Conservation (phyloP, 2,113 vertebrate genomes). For the Cyprinus carpio region DNA sequence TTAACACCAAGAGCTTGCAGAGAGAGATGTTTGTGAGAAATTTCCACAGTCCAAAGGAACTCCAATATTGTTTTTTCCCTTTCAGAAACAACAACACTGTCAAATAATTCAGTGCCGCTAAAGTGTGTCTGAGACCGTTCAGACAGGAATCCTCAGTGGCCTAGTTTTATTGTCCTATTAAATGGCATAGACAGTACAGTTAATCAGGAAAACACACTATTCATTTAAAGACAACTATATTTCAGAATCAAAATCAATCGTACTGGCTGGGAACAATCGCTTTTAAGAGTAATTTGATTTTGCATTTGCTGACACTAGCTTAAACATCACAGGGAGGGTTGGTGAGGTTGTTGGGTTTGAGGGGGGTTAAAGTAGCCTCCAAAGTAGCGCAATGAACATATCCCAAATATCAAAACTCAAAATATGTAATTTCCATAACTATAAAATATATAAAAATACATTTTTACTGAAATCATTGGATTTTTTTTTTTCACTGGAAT, state of each 20-base stretch:
- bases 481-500: neutral
- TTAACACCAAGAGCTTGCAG: slow-evolving; percentile 36
- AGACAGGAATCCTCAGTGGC: neutral
- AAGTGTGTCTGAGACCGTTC: neutral
- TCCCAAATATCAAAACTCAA: no score
- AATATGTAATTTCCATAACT: no score
- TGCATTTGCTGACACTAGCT: neutral
- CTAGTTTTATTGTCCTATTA: neutral
- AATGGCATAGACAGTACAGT: slow-evolving; percentile 18
- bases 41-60: neutral
- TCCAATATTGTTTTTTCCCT: neutral
- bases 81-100: neutral
- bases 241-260: neutral
- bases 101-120: neutral
- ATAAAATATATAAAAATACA: no score
- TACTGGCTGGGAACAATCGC: neutral
- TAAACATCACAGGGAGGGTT: neutral
- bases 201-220: neutral
- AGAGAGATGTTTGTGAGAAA: neutral
- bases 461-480: neutral
- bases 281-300: slow-evolving; percentile 11
- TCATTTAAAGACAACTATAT: neutral
- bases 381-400: no score
- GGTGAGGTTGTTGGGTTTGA: no score
- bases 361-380: no score